Conservation (phyloP, 2,113 vertebrate genomes). For the Columba janthina region DNA sequence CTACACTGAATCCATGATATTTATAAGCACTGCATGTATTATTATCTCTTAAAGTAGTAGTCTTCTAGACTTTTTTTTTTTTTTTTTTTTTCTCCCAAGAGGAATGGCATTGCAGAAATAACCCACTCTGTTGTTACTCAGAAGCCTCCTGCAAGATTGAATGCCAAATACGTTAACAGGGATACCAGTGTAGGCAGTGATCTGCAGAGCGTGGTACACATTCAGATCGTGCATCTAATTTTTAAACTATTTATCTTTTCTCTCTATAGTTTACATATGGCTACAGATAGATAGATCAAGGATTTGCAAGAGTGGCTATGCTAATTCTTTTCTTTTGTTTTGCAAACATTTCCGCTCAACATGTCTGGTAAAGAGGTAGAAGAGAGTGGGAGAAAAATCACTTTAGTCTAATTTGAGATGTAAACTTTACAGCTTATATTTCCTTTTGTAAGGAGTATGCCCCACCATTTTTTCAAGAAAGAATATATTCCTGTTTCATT, state of each 20-base stretch:
- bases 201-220: background rate
- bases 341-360: background rate
- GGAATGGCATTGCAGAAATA: background rate
- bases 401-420: conserved; percentile 11
- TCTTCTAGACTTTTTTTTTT: background rate
- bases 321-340: background rate
- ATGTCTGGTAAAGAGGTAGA: background rate
- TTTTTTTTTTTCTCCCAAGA: background rate
- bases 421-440: background rate
- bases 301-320: background rate
- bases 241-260: background rate
- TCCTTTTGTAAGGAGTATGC: background rate
- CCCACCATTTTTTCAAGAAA: background rate
- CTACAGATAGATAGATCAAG: background rate
- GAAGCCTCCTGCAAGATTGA: background rate
- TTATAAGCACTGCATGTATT: background rate
- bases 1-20: background rate
- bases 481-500: background rate
- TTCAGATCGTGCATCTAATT: background rate
- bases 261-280: background rate
- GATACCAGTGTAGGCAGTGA: background rate
- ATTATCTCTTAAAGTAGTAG: background rate
- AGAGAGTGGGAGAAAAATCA: background rate
- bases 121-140: background rate
- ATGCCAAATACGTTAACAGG: background rate